These are phyloP conservation scores for Proteles cristata DNA, from an alignment of 2,113 vertebrate genomes.

Conservation along the genomic window DNA sequence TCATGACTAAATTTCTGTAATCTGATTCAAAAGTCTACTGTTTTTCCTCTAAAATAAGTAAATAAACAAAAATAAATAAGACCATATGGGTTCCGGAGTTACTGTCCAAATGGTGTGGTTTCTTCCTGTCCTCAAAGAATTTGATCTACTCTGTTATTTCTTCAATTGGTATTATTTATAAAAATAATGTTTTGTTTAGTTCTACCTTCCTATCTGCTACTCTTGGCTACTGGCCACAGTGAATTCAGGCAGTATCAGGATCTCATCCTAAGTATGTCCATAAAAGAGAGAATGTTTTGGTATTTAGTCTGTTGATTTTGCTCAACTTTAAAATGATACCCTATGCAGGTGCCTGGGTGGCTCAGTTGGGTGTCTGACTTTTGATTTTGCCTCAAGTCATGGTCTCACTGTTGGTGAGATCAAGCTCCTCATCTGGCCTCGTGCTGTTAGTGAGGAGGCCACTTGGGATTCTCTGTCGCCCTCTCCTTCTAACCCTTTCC, in stretches of 20 bases:
- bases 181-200: neutral
- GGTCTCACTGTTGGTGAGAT: no score
- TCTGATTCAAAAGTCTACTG: neutral
- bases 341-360: no score
- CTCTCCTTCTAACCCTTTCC: no score
- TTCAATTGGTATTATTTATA: neutral
- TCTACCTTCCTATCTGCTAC: neutral
- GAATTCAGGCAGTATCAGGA: neutral
- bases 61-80: neutral
- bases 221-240: neutral
- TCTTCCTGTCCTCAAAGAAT: neutral
- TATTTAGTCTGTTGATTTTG: neutral
- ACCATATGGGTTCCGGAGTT: neutral
- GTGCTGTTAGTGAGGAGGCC: no score
- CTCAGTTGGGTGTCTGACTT: no score
- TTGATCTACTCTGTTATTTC: neutral
- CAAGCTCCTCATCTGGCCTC: no score
- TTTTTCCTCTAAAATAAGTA: neutral
- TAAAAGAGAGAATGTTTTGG: neutral
- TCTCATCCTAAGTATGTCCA: neutral
- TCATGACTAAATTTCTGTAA: neutral
- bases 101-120: neutral
- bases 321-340: neutral
- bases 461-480: no score
- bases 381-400: no score